These are phyloP conservation scores for Idaea dimidiata DNA, from an alignment of 2,888 invertebrate genomes.

Conservation along the genomic window DNA sequence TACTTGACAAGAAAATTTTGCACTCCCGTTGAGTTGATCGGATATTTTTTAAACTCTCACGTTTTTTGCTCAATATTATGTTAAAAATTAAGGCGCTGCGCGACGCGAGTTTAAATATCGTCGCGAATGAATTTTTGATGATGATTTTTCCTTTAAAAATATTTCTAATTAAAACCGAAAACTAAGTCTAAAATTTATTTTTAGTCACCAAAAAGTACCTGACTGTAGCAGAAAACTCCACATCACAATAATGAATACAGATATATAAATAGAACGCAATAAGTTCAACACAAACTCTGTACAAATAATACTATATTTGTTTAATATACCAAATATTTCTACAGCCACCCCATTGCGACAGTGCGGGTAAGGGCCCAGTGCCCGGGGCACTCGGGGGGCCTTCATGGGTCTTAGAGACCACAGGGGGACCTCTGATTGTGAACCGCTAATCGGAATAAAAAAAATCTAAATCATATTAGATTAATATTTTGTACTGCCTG, in stretches of 20 bases:
- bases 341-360: background rate
- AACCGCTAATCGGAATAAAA: constrained; percentile 13
- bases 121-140: too few relatives aligned
- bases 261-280: constrained; percentile 1
- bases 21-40: too few relatives aligned
- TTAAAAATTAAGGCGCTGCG: too few relatives aligned
- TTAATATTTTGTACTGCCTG: constrained; percentile 9
- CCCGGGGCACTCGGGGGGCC: background rate
- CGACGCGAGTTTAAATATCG: too few relatives aligned
- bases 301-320: background rate
- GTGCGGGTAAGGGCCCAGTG: background rate
- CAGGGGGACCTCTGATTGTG: background rate
- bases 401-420: background rate
- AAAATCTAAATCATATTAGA: constrained; percentile 15
- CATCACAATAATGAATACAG: background rate
- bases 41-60: too few relatives aligned
- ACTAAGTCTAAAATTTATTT: too few relatives aligned
- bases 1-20: too few relatives aligned
- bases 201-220: too few relatives aligned
- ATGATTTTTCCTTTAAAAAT: too few relatives aligned
- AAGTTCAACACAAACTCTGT: background rate
- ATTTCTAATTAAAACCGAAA: too few relatives aligned
- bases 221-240: too few relatives aligned
- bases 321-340: background rate
- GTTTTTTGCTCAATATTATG: too few relatives aligned